Evolutionary conservation across 2,113 vertebrate genomes (phyloP), one percentile per base, ranked within the genome.

Genomic region (Zosterops pallidus): DNA sequence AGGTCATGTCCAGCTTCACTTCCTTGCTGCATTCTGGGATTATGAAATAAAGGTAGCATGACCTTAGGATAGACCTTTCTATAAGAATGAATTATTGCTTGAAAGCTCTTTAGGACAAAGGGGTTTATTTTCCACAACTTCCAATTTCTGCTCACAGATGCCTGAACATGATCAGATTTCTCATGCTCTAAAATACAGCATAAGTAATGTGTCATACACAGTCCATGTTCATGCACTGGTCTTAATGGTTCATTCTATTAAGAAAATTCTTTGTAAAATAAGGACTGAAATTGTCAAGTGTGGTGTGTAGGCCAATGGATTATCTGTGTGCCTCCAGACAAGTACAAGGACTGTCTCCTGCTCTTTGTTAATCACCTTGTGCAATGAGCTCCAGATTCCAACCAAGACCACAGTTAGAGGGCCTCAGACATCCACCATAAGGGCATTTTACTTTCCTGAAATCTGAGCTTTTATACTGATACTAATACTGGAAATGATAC

Each of bases 31-130:
- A 74, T 86, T 83, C 63, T 86, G 63, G 35, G 62, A 92, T 91
- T 96, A 72, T 72, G 62, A 92, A 96, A 94, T 89, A 91, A 94
- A 93, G 46, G 88, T 83, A 88, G 83, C 50, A 53, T 86, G 95
- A 95, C 92, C 75, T 91, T 67, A 71, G 89, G 42, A 94, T 44
- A 89, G 78, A 91, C 83, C 86, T 93, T 89, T 96, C 82, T 82
- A 26, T 95, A 69, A 63, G 81, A 85, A 41, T 68, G 52, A 96
- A 89, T 94, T 96, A 74, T 78, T 78, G 46, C 41, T 68, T 92
- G 75, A 91, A 95, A 96, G 50, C 75, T 91, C 41, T 91, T 92
- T 78, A 68, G 72, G 56, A 94, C 67, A 94, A 91, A 94, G 19
- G 23, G 23, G 11, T 62, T 83, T 92, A 59, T 95, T 95, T 96